phyloP scores from a whole-genome alignment of 1,140 invertebrate species.

The Diabrotica virgifera region DNA sequence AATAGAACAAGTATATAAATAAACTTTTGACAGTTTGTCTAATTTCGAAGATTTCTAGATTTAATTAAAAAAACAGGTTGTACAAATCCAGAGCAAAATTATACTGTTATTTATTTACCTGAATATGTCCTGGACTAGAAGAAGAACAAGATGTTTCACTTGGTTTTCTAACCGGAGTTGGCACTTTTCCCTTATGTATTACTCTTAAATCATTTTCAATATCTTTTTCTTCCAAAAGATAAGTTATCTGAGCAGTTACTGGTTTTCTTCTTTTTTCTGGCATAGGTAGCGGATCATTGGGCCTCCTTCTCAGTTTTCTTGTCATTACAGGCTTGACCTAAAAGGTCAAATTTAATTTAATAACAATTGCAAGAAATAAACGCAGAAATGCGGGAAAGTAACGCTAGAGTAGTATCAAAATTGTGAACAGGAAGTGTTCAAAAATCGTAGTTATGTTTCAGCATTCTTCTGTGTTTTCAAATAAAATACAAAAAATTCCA shows the following conservation, averaged over 20 bases:
- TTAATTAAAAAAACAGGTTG: too few species aligned
- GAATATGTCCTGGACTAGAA: slow-evolving; percentile 23
- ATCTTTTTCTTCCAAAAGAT: slow-evolving; percentile 83
- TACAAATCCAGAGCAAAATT: too few species aligned
- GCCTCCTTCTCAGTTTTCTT: slow-evolving; percentile 82
- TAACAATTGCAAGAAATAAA: neutral
- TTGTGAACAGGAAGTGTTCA: too few species aligned
- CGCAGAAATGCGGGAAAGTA: neutral
- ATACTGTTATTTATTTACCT: slow-evolving; percentile 4
- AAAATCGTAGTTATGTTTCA: too few species aligned
- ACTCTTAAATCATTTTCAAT: slow-evolving; percentile 83
- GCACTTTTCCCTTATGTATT: slow-evolving; percentile 67
- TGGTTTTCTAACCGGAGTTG: slow-evolving; percentile 52
- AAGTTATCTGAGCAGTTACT: slow-evolving; percentile 78
- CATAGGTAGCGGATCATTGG: slow-evolving; percentile 88
- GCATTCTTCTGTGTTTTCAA: too few species aligned
- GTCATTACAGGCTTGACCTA: slow-evolving; percentile 46
- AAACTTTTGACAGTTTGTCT: too few species aligned
- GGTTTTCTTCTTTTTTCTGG: slow-evolving; percentile 80
- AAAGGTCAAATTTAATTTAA: neutral
- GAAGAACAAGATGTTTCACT: slow-evolving; percentile 36
- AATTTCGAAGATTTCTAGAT: too few species aligned
- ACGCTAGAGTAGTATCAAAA: too few species aligned
- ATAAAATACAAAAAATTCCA: too few species aligned
- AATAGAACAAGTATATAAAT: too few species aligned